phyloP scores from a whole-genome alignment of 1,140 invertebrate species.

The Stenopsyche tienmushanensis region DNA sequence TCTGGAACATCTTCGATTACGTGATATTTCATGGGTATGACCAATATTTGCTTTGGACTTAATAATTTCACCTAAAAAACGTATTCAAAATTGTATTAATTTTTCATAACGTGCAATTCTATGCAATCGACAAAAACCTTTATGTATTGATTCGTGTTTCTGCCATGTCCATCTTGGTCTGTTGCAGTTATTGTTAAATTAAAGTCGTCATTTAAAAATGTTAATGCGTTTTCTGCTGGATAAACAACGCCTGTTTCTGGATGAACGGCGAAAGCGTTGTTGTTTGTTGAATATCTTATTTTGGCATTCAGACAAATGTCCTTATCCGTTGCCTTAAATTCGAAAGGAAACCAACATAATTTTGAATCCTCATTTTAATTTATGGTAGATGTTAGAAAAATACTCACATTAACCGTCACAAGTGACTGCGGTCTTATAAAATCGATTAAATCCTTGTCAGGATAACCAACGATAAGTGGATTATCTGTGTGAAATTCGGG shows the following conservation, averaged over 20 bases:
- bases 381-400: too few species aligned
- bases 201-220: slow-evolving; percentile 17
- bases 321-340: slow-evolving; percentile 44
- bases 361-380: too few species aligned
- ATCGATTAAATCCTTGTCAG: slow-evolving; percentile 47
- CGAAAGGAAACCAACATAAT: too few species aligned
- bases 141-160: slow-evolving; percentile 7
- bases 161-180: slow-evolving; percentile 35
- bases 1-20: slow-evolving; percentile 34
- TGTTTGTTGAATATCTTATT: slow-evolving; percentile 40
- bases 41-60: slow-evolving; percentile 32
- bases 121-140: slow-evolving; percentile 27
- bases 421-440: slow-evolving; percentile 49
- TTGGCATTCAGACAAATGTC: slow-evolving; percentile 41
- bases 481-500: slow-evolving; percentile 50
- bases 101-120: too few species aligned
- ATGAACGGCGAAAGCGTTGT: slow-evolving; percentile 38
- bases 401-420: slow-evolving; percentile 49
- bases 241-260: slow-evolving; percentile 42
- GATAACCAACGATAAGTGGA: slow-evolving; percentile 54
- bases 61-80: slow-evolving; percentile 42
- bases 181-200: slow-evolving; percentile 34
- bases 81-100: too few species aligned
- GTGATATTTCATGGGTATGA: slow-evolving; percentile 30
- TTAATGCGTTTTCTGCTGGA: slow-evolving; percentile 32